A percentile compares a stretch with the other conserved stretches of the same genome.
phyloP scores from a whole-genome alignment of 1,140 invertebrate genomes.

The Holcopasites calliopsidis region DNA sequence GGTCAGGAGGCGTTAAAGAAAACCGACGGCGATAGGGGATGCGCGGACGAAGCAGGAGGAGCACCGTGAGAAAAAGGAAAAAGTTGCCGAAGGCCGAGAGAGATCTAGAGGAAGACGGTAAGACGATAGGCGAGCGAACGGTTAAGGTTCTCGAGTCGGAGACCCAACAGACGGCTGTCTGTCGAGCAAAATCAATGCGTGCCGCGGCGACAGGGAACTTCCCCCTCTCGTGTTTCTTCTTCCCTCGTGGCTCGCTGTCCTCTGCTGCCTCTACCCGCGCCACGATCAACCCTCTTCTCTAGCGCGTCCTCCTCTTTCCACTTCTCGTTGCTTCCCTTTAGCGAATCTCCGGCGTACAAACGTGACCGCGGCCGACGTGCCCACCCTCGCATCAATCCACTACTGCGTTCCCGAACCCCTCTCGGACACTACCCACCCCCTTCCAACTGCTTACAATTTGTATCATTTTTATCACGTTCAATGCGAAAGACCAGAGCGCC shows the following conservation, averaged over 20 bases:
- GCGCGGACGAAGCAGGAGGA: background rate
- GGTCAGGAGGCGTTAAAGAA: background rate
- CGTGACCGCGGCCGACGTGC: conserved; percentile 29
- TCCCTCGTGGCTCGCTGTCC: conserved; percentile 36
- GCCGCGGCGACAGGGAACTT: conserved; percentile 72
- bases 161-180: conserved; percentile 73
- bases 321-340: conserved; percentile 11
- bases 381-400: conserved; percentile 52
- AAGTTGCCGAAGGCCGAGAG: background rate
- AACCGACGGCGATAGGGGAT: background rate
- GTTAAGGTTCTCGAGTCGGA: conserved; percentile 68
- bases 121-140: conserved; percentile 41
- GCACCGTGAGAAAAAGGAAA: no score
- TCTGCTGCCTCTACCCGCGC: conserved; percentile 41
- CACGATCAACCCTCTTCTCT: conserved; percentile 50
- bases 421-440: conserved; percentile 8
- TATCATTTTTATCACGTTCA: conserved; percentile 66
- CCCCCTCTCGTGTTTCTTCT: conserved; percentile 51
- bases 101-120: conserved; percentile 1
- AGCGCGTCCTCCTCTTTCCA: conserved; percentile 35
- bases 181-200: conserved; percentile 78
- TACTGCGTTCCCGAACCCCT: conserved; percentile 17
- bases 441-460: conserved; percentile 70
- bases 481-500: no score
- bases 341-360: conserved; percentile 37